Evolutionary conservation across 2,113 vertebrate genomes (phyloP).

Genomic region (Dipodomys spectabilis): DNA sequence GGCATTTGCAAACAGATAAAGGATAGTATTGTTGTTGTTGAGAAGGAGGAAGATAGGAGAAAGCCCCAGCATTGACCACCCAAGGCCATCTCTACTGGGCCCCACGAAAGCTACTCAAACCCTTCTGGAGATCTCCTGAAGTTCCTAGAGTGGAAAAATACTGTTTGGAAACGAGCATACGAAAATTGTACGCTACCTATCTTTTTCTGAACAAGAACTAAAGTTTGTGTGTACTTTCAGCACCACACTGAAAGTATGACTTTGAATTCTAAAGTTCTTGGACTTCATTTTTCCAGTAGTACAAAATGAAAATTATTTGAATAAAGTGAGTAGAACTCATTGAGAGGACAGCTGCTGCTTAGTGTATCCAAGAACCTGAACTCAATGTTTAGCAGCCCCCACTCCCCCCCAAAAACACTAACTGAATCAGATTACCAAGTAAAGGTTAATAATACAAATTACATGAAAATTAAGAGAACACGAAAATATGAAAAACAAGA

Average conservation of each 20-base stretch:
- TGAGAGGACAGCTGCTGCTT: fast-evolving
- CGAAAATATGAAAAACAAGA: neutral
- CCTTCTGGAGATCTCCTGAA: neutral
- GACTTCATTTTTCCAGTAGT: neutral
- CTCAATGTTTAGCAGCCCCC: neutral
- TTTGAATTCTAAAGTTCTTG: neutral
- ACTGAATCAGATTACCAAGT: neutral
- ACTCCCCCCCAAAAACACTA: neutral
- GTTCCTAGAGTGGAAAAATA: neutral
- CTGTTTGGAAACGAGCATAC: neutral
- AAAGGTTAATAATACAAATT: neutral
- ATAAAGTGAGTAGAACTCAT: neutral
- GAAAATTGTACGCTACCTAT: neutral
- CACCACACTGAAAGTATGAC: neutral
- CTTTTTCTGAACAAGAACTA: neutral
- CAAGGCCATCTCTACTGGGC: neutral
- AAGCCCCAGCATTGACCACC: neutral
- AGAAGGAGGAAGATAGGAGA: neutral
- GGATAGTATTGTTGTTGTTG: neutral
- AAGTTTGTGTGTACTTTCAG: neutral
- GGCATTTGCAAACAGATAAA: neutral
- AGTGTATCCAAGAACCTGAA: neutral
- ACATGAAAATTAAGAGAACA: neutral
- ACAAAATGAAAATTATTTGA: neutral
- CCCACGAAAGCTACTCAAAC: neutral